Evolutionary conservation across 2,797 vertebrate species (phyloP), one percentile per base, ranked within the genome.

Genomic region (Morus bassanus): DNA sequence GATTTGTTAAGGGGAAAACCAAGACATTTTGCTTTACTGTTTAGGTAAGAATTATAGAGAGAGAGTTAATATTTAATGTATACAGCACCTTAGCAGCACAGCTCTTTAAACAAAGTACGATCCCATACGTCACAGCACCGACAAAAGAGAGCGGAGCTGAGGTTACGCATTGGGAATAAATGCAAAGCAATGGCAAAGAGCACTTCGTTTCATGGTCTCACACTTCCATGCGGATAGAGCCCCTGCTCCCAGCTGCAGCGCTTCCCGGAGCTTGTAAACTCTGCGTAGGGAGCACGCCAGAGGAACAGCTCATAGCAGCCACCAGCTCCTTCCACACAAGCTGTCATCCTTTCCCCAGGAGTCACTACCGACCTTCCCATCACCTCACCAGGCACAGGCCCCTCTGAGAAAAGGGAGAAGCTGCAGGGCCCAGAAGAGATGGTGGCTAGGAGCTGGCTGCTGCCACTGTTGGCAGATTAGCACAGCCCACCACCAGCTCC

Each of bases 211-310:
- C 41, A 30, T 4, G 24, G 51, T 30, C n/a, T 30, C 31, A 5
- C 11, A 4, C 46, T 57, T 70, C 60, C 43, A 12, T 3, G 21
- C 2, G 9, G 45, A 60, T 19, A 50, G 39, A 76, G 63, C 13
- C 35, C 19, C 31, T 48, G 43, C 10, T 65, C 37, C 25, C 13
- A 68, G 23, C 60, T 31, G n/a, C 50, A 88, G 35, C 39, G 45
- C 56, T 53, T 59, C 78, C 48, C 0, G 0, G 45, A 31, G 60
- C 23, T n/a, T 24, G 5, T n/a, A 50, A 70, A 39, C 27, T 16
- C 37, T 5, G 1, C 1, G 0, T 2, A 43, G 45, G 35, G 35
- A 73, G 23, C n/a, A 10, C 0, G 1, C 18, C n/a, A 43, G 24
- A 79, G 51, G 39, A 91, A 28, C 6, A 39, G 48, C 22, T 81